These are phyloP conservation scores for Brachionus paranguensis DNA, from an alignment of 1,140 invertebrate species.

Conservation along the genomic window DNA sequence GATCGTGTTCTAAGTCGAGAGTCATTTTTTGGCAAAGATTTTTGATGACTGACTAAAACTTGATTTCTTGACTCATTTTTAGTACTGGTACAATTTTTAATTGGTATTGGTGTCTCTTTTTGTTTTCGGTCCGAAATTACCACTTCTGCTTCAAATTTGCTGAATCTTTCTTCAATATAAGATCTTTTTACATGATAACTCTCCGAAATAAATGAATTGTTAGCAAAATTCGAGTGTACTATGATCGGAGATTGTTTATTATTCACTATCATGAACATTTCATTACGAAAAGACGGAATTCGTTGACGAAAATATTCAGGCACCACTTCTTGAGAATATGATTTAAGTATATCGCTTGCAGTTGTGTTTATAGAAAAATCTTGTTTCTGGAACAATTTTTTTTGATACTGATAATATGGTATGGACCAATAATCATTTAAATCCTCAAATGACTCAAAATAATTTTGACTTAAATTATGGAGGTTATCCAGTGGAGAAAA, in stretches of 20 bases:
- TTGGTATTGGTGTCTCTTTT: neutral
- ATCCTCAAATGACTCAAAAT: neutral
- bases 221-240: neutral
- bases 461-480: neutral
- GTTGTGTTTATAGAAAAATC: constrained; percentile 30
- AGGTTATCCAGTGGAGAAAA: neutral
- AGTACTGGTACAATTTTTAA: neutral
- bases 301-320: neutral
- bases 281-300: neutral
- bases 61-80: neutral
- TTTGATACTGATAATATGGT: constrained; percentile 36
- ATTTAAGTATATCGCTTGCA: neutral
- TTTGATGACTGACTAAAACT: neutral
- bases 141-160: neutral
- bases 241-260: neutral
- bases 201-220: neutral
- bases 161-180: constrained; percentile 1
- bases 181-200: neutral
- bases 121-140: neutral
- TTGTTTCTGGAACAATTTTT: constrained; percentile 13
- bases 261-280: constrained; percentile 21
- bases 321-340: neutral
- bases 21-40: neutral
- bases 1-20: neutral
- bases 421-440: constrained; percentile 3